Base-by-base conservation (phyloP, 2,888 invertebrate species). In the Ormyrus nitidulus region DNA sequence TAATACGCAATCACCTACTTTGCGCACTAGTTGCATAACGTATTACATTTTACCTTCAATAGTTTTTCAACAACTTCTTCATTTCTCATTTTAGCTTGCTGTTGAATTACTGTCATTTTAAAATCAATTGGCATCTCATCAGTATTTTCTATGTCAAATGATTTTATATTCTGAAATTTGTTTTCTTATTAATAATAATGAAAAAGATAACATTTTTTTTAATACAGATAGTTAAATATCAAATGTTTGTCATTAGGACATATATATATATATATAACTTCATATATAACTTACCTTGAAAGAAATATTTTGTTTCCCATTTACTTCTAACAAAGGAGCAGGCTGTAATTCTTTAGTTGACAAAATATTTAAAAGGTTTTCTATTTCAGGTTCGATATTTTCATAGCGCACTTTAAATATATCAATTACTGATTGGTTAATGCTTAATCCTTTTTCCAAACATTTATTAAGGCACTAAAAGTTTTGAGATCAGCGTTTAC, bases 381-480 rank as follows among this genome's bases (percentile, higher is more conserved):
- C 13, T 58, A 78, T 49, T 66, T 77, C 48, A 10, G 74, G 46
- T 5, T 53, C 51, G 5, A 74, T 4, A 19, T 61, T 64, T 9
- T 73, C 8, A 53, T 6, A 77, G 34, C 13, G 9, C 3, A 3
- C 0, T 65, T 79, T 81, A 1, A 84, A 79, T 65, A 44, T n/a
- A 10, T 77, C 64, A 19, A 48, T 76, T 46, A 77, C 49, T 44
- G 58, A 51, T 61, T 72, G 46, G 10, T 79, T 59, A 51, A 84
- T 80, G 9, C 68, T 73, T 8, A 84, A 44, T n/a, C 82, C 81
- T 11, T 73, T 49, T n/a, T 74, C 62, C 9, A 71, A 59, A 56
- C 82, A 71, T 0, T 6, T 9, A 19, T 81, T 8, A 0, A 81
- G 59, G 44, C 80, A 10, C 84, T 84, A 46, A 51, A 82, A 80